Evolutionary conservation across 2,113 vertebrate species (phyloP).

Genomic region (Willisornis vidua): DNA sequence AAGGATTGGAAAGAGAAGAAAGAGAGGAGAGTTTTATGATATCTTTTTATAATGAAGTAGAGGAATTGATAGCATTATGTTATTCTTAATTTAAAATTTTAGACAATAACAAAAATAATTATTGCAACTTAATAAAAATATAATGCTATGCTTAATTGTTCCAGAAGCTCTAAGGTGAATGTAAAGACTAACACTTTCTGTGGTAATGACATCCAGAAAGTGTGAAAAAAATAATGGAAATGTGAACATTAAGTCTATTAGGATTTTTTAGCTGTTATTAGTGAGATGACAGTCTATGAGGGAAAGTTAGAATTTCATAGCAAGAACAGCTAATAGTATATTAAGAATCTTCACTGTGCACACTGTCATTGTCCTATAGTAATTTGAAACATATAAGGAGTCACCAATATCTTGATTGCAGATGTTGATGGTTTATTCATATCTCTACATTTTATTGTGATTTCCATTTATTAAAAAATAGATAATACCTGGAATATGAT

Average conservation of each 20-base stretch:
- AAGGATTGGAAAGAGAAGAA: not conserved
- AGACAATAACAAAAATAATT: not conserved
- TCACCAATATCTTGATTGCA: not conserved
- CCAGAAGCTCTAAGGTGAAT: not conserved
- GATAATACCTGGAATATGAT: not conserved
- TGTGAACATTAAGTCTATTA: not conserved
- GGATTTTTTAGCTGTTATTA: not conserved
- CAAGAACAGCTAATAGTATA: not conserved
- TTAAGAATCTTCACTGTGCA: not conserved
- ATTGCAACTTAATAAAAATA: not conserved
- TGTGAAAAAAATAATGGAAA: not conserved
- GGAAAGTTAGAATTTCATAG: not conserved
- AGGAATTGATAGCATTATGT: not conserved
- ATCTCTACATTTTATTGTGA: not conserved
- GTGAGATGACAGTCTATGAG: not conserved
- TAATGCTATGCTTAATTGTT: not conserved
- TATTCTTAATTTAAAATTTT: not conserved
- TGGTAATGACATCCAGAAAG: not conserved
- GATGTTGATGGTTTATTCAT: not conserved
- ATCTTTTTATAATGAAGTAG: not conserved
- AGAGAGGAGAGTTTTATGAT: not conserved
- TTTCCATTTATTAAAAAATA: not conserved
- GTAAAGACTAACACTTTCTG: not conserved
- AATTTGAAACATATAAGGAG: not conserved
- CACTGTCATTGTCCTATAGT: not conserved